phyloP scores from a whole-genome alignment of 2,888 invertebrate species.

The Campoplex capitator region DNA sequence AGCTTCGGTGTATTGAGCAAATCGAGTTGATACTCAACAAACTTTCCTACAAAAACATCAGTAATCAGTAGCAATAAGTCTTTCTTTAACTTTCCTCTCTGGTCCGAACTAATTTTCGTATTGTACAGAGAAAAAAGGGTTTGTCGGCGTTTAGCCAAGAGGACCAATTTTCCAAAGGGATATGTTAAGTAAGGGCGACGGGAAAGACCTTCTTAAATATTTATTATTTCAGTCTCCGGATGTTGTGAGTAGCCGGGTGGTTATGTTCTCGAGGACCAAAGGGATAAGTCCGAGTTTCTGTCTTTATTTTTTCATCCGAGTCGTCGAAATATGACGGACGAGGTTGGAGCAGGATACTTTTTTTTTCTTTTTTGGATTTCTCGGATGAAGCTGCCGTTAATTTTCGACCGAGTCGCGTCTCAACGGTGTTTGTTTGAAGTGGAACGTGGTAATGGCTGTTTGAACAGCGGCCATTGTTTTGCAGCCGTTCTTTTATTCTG shows the following conservation, averaged over 20 bases:
- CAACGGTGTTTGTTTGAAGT: constrained; percentile 77
- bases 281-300: constrained; percentile 53
- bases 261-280: constrained; percentile 52
- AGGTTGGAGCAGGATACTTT: constrained; percentile 11
- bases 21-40: constrained; percentile 39
- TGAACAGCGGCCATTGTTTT: constrained; percentile 79
- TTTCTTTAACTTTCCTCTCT: neutral
- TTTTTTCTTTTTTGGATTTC: constrained; percentile 26
- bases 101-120: neutral
- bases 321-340: neutral
- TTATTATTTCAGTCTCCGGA: constrained; percentile 80
- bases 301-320: constrained; percentile 44
- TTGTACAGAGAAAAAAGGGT: neutral
- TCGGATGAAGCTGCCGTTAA: constrained; percentile 64
- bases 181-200: neutral
- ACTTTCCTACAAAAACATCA: neutral
- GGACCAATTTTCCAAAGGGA: neutral
- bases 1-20: constrained; percentile 66
- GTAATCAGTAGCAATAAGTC: neutral
- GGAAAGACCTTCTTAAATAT: constrained; percentile 79
- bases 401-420: constrained; percentile 62
- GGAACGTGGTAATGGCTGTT: constrained; percentile 72
- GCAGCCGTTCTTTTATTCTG: constrained; percentile 41
- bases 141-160: neutral
- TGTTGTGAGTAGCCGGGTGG: constrained; percentile 64